Conservation (phyloP, 2,113 vertebrate species). For the Furnarius figulus region DNA sequence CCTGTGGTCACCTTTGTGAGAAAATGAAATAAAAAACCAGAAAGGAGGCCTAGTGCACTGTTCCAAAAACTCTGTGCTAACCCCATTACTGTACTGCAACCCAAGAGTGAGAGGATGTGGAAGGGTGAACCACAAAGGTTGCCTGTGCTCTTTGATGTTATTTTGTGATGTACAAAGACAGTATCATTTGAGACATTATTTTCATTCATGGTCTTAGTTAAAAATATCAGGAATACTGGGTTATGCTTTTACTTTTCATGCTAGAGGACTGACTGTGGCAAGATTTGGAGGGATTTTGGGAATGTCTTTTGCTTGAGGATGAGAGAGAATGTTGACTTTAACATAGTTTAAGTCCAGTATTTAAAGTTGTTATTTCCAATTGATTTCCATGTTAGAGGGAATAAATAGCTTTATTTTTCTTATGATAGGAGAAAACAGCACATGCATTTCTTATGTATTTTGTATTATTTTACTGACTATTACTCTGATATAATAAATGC, state of each 20-base stretch:
- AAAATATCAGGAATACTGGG: neutral
- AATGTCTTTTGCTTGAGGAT: neutral
- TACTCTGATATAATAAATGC: neutral
- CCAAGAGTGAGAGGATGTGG: rapidly evolving
- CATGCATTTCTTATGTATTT: neutral
- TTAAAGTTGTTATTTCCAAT: neutral
- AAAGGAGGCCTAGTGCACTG: neutral
- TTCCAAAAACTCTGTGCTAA: neutral
- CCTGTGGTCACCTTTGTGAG: constrained; percentile 11
- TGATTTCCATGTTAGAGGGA: neutral
- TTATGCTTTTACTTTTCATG: neutral
- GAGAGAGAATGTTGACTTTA: neutral
- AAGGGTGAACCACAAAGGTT: neutral
- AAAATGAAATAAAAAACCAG: neutral
- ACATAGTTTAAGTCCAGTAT: neutral
- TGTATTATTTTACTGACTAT: neutral
- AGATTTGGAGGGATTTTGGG: neutral
- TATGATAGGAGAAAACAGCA: neutral
- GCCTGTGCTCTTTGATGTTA: neutral
- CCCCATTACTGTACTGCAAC: neutral
- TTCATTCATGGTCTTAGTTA: neutral
- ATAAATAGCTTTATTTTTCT: neutral
- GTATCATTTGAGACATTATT: neutral
- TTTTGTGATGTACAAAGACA: neutral
- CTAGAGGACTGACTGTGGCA: neutral